Evolutionary conservation across 2,888 invertebrate species (phyloP).

Genomic region (Digitonthophagus gazella): DNA sequence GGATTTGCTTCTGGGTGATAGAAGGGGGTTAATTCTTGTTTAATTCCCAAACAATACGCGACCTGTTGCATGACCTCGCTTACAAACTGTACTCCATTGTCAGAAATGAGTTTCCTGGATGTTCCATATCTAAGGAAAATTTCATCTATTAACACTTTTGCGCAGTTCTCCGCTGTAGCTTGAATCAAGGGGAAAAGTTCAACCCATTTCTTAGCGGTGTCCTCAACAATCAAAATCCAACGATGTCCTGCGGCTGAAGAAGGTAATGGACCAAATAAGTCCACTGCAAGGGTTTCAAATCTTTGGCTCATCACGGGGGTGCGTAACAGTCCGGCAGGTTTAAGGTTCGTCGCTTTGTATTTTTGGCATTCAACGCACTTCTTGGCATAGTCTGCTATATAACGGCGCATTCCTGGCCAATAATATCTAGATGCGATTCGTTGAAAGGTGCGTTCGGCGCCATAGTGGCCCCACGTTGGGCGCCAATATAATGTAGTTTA

Average conservation of each 20-base stretch:
- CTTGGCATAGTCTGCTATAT: slow-evolving; percentile 34
- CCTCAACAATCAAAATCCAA: slow-evolving; percentile 28
- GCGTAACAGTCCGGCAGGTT: slow-evolving; percentile 41
- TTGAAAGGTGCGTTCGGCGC: slow-evolving; percentile 18
- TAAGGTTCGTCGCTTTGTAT: slow-evolving; percentile 40
- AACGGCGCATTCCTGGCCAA: slow-evolving; percentile 37
- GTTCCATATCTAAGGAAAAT: slow-evolving; percentile 35
- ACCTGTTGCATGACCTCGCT: slow-evolving; percentile 41
- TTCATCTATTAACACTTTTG: slow-evolving; percentile 1
- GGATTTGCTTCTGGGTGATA: slow-evolving; percentile 41
- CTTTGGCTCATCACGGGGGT: slow-evolving; percentile 31
- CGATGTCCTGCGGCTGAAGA: slow-evolving; percentile 13
- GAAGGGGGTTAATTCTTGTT: slow-evolving; percentile 35
- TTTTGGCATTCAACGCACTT: slow-evolving; percentile 39
- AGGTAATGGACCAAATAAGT: slow-evolving; percentile 36
- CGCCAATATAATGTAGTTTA: too few relatives aligned
- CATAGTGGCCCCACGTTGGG: slow-evolving; percentile 31
- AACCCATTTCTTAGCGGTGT: slow-evolving; percentile 35
- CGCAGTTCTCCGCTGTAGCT: slow-evolving; percentile 32
- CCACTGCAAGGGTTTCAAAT: slow-evolving; percentile 41
- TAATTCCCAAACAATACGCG: slow-evolving; percentile 35
- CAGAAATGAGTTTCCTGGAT: slow-evolving; percentile 40
- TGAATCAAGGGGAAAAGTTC: slow-evolving; percentile 34
- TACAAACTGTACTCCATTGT: slow-evolving; percentile 44
- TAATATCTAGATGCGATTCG: slow-evolving; percentile 30